Evolutionary conservation across 2,888 invertebrate species (phyloP).

Genomic region (Pseudoips prasinana): DNA sequence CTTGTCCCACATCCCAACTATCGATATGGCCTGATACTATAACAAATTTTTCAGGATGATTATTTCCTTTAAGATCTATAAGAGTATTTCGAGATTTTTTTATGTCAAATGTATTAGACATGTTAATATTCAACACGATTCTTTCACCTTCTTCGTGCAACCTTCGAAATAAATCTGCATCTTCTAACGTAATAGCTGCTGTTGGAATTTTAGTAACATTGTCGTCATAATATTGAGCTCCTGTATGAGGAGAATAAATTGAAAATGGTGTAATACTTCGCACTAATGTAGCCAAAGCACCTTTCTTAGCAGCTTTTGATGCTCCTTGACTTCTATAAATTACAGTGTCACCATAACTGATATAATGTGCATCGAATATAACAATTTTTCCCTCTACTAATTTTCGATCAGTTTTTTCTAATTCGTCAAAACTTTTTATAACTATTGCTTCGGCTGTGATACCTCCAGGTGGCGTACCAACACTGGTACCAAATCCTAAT

Average conservation of each 20-base stretch:
- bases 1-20: slow-evolving; percentile 95
- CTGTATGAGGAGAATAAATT: slow-evolving; percentile 88
- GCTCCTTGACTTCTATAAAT: slow-evolving; percentile 85
- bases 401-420: slow-evolving; percentile 68
- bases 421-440: slow-evolving; percentile 85
- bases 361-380: slow-evolving; percentile 85
- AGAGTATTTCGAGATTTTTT: slow-evolving; percentile 86
- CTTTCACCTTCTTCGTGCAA: slow-evolving; percentile 76
- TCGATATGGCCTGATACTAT: slow-evolving; percentile 92
- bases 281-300: slow-evolving; percentile 87
- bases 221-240: slow-evolving; percentile 82
- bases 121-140: slow-evolving; percentile 76
- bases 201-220: slow-evolving; percentile 85
- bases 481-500: slow-evolving; percentile 86
- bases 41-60: slow-evolving; percentile 78
- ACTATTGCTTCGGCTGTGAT: slow-evolving; percentile 87
- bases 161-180: slow-evolving; percentile 86
- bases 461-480: slow-evolving; percentile 85
- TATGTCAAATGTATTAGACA: slow-evolving; percentile 82
- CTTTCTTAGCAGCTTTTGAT: slow-evolving; percentile 84
- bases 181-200: slow-evolving; percentile 89
- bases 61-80: slow-evolving; percentile 83
- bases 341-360: slow-evolving; percentile 84
- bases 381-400: slow-evolving; percentile 87
- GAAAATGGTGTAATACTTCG: slow-evolving; percentile 89